Conservation (phyloP, 2,888 invertebrate species). For the Gastrophysa polygoni region DNA sequence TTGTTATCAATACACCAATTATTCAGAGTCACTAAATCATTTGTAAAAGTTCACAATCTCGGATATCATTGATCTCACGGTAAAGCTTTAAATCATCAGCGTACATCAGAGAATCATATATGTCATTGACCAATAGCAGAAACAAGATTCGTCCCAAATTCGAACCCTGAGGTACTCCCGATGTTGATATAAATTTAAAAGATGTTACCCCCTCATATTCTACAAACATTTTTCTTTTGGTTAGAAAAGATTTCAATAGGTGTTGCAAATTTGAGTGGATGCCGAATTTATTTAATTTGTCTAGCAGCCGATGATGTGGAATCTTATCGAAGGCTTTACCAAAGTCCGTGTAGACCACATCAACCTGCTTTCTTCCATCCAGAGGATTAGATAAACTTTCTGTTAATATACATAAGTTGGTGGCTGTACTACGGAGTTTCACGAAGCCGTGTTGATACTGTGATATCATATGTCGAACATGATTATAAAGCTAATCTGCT, state of each 20-base stretch:
- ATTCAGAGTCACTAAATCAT: not conserved
- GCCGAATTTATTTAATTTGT: no score
- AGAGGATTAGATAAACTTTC: no score
- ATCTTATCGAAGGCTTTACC: no score
- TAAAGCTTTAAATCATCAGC: not conserved
- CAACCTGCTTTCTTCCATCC: no score
- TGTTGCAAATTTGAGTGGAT: no score
- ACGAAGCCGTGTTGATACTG: not conserved
- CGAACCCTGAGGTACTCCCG: not conserved
- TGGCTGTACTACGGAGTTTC: not conserved
- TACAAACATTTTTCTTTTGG: not conserved
- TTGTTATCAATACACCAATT: not conserved
- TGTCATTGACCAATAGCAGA: not conserved
- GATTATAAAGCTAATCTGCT: not conserved
- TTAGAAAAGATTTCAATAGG: not conserved
- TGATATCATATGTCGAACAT: not conserved
- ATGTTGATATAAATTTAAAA: not conserved
- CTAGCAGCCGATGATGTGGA: no score
- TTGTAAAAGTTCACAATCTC: not conserved
- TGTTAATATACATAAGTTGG: no score
- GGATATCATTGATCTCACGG: not conserved
- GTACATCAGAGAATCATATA: not conserved
- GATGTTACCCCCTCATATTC: not conserved
- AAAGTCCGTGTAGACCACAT: no score
- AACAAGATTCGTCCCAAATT: not conserved